These are phyloP conservation scores for Mylabris sibirica DNA, from an alignment of 2,888 invertebrate genomes.

Conservation along the genomic window DNA sequence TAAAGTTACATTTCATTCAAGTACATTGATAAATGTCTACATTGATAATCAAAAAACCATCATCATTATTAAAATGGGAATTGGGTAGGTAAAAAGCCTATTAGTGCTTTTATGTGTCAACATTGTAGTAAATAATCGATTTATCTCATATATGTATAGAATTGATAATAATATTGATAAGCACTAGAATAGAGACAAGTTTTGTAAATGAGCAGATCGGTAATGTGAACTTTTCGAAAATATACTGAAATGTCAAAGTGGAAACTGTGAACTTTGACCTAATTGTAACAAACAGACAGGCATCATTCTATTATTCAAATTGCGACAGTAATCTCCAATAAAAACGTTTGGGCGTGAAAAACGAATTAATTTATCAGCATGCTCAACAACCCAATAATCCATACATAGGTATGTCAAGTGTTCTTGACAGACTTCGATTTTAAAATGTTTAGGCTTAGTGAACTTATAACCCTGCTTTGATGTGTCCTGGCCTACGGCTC, in stretches of 20 bases:
- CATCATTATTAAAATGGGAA: neutral
- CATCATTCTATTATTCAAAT: neutral
- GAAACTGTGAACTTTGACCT: constrained; percentile 5
- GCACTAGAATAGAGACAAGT: neutral
- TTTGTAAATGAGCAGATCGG: neutral
- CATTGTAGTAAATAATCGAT: neutral
- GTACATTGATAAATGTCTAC: neutral
- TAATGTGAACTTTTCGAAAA: neutral
- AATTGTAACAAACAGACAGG: neutral
- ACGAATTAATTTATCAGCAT: neutral
- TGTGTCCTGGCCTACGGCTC: neutral
- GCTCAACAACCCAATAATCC: too few relatives aligned
- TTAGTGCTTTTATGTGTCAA: neutral
- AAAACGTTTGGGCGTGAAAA: neutral
- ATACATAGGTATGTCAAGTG: neutral
- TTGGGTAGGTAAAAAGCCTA: neutral
- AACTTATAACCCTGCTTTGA: neutral
- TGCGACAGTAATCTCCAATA: neutral
- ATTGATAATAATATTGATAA: neutral
- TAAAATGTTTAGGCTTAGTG: neutral
- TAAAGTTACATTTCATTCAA: neutral
- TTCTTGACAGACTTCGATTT: neutral
- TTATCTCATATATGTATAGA: neutral
- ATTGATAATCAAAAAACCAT: constrained; percentile 1
- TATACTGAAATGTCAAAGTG: neutral